Percentiles rank a stretch among this genome's conserved stretches.
Conservation (phyloP, 2,113 vertebrate genomes). For the Microcebus jonahi region DNA sequence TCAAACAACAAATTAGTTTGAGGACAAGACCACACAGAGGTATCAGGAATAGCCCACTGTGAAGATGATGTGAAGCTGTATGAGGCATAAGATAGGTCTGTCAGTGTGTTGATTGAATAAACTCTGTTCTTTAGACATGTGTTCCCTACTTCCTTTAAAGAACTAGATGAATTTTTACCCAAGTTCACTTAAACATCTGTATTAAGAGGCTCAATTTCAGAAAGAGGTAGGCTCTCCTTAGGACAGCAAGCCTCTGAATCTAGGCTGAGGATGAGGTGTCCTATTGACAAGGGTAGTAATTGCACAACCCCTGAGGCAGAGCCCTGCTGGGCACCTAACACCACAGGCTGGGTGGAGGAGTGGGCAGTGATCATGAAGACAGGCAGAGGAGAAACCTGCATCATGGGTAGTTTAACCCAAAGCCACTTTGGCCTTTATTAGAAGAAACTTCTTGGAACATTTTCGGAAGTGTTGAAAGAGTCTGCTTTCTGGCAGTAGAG, state of each 20-base stretch:
- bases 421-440: slow-evolving; percentile 94
- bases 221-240: slow-evolving; percentile 86
- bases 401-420: slow-evolving; percentile 94
- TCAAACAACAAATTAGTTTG: too few species aligned
- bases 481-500: slow-evolving; percentile 82
- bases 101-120: too few species aligned
- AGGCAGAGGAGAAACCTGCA: slow-evolving; percentile 95
- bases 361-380: slow-evolving; percentile 91
- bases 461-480: slow-evolving; percentile 81
- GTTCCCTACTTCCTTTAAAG: slow-evolving; percentile 77
- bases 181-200: slow-evolving; percentile 92
- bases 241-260: slow-evolving; percentile 89
- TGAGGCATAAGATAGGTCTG: too few species aligned
- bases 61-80: too few species aligned
- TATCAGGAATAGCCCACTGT: too few species aligned
- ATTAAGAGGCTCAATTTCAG: slow-evolving; percentile 89
- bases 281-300: slow-evolving; percentile 89
- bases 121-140: slow-evolving; percentile 80
- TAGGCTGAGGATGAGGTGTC: slow-evolving; percentile 89
- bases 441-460: slow-evolving; percentile 91
- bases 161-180: slow-evolving; percentile 78
- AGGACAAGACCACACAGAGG: too few species aligned
- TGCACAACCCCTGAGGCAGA: slow-evolving; percentile 90
- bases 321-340: slow-evolving; percentile 92
- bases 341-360: slow-evolving; percentile 90